Conservation (phyloP, 2,113 vertebrate genomes). For the Myiagra hebetior region DNA sequence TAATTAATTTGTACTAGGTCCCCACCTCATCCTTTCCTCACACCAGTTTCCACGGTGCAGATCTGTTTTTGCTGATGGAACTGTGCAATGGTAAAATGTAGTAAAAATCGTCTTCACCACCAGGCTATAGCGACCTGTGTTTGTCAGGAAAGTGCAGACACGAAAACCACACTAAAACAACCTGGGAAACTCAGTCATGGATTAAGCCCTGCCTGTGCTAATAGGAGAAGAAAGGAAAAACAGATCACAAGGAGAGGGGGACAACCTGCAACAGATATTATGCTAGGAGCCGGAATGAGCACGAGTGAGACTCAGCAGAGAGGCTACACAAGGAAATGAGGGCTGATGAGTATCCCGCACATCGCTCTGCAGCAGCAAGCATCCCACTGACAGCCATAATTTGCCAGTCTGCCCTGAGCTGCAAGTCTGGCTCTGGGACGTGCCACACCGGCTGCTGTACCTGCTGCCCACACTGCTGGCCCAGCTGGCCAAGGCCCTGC, state of each 20-base stretch:
- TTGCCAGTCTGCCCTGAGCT: neutral
- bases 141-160: neutral
- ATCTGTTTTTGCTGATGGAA: neutral
- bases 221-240: neutral
- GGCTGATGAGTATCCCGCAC: neutral
- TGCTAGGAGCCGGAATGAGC: neutral
- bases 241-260: neutral
- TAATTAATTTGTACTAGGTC: neutral
- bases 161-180: neutral
- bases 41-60: neutral
- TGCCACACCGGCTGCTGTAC: fast-evolving
- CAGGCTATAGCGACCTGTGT: neutral
- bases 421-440: neutral
- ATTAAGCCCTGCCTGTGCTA: neutral
- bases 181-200: neutral
- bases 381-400: neutral
- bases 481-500: neutral
- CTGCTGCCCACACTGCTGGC: neutral
- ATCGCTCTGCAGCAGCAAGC: neutral
- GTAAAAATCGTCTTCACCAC: neutral
- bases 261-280: neutral
- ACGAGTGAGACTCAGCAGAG: neutral
- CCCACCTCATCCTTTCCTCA: neutral
- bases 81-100: neutral
- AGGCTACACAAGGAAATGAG: neutral